A percentile compares a stretch with the other conserved stretches of the same genome.
phyloP scores from a whole-genome alignment of 2,113 vertebrate genomes.

The Crotalus tigris region DNA sequence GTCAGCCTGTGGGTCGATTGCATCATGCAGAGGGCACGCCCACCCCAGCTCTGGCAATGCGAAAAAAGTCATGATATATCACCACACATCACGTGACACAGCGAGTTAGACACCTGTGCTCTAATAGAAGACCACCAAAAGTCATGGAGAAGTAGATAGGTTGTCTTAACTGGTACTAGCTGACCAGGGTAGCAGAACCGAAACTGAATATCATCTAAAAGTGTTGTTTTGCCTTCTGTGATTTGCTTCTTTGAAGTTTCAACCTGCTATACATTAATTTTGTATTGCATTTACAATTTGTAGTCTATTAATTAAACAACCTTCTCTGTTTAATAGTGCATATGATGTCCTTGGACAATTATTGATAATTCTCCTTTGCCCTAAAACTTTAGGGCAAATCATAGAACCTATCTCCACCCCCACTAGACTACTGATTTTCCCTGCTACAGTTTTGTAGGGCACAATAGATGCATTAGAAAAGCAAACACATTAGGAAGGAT shows the following conservation, averaged over 20 bases:
- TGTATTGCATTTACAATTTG: neutral
- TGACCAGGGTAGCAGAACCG: neutral
- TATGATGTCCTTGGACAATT: neutral
- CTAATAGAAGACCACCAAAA: neutral
- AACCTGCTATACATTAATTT: neutral
- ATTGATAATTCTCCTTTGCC: neutral
- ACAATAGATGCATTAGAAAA: neutral
- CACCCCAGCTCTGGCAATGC: no score
- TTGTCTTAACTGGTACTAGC: neutral
- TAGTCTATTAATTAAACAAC: neutral
- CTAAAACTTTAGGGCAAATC: neutral
- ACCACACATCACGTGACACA: no score
- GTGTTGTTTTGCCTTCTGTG: neutral
- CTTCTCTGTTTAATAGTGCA: neutral
- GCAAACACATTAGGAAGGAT: neutral
- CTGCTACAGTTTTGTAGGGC: neutral
- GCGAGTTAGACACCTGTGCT: no score
- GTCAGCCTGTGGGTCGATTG: rapidly evolving
- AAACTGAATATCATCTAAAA: neutral
- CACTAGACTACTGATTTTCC: neutral
- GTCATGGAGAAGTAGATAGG: neutral
- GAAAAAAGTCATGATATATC: no score
- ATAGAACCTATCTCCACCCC: neutral
- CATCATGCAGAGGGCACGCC: no score
- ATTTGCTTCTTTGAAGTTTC: neutral